Percentiles rank a stretch among this genome's conserved stretches.
These are phyloP conservation scores for Crenichthys baileyi DNA, from an alignment of 2,797 vertebrate genomes.

Conservation along the genomic window DNA sequence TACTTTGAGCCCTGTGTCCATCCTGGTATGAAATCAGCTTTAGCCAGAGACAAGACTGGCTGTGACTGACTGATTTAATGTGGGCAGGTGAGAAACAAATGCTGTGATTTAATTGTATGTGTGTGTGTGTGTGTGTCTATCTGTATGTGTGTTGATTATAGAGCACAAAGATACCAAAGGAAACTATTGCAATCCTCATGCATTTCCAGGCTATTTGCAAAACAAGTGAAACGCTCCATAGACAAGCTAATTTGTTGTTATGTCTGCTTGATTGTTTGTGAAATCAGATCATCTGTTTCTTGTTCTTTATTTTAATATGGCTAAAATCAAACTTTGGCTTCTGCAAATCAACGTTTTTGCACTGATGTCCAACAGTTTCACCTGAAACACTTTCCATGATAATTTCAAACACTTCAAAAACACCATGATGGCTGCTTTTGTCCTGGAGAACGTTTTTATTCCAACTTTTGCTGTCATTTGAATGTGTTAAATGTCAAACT, in stretches of 20 bases:
- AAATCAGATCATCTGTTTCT: constrained; percentile 13
- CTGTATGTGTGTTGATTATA: constrained; percentile 29
- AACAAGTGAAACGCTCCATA: constrained; percentile 15
- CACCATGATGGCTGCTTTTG: not conserved
- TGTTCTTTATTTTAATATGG: constrained; percentile 16
- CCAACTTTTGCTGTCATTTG: constrained; percentile 15
- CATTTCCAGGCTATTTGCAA: constrained; percentile 37
- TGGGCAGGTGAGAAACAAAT: constrained; percentile 55
- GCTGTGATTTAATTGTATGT: constrained; percentile 21
- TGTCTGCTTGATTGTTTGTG: constrained; percentile 34
- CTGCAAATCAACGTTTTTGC: constrained; percentile 42
- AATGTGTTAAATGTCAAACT: constrained; percentile 27
- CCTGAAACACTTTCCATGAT: constrained; percentile 20
- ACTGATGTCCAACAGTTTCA: constrained; percentile 72
- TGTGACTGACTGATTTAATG: constrained; percentile 59
- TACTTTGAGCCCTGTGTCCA: constrained; percentile 53
- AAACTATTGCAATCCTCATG: constrained; percentile 63
- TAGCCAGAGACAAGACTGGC: constrained; percentile 54
- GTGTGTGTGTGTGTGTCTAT: constrained; percentile 15
- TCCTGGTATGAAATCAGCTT: constrained; percentile 66
- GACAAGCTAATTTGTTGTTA: constrained; percentile 10
- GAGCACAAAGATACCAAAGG: constrained; percentile 77
- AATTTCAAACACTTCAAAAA: constrained; percentile 18
- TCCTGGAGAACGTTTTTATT: not conserved
- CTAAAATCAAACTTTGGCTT: constrained; percentile 27